Base-by-base conservation (phyloP, 1,140 invertebrate species). In the Penaeus japonicus region DNA sequence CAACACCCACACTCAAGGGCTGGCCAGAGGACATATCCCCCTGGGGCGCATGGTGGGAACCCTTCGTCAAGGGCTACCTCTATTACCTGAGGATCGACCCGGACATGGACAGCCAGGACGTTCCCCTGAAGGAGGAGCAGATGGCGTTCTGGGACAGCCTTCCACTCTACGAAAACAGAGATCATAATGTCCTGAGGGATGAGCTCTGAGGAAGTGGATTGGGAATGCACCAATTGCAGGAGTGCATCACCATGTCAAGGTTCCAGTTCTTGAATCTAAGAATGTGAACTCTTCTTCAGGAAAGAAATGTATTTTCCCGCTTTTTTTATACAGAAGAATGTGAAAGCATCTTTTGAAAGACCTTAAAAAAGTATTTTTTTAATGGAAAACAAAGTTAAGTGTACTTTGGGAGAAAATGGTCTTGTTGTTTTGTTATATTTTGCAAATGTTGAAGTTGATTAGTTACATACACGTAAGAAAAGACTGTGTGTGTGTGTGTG, bases 11-110 rank as follows among this genome's bases (percentile, higher is more conserved):
- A 10, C 30, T 90, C 35, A 39, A 85, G 0, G 88, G 87, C 2
- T 88, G 85, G 80, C 84, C 90, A 0, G 88, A 89, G 0, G 90
- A 90, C 59, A 1, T 90, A 0, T 90, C 90, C 3, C 90, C 90
- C 0, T 90, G 90, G 90, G 90, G 88, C 2, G 53, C 90, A 5
- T 90, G 90, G 90, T 90, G 90, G 90, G 90, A 90, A 32, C 90
- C 90, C 32, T 90, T 84, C 59, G 59, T 89, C 55, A 22, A 55
- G 18, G 59, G 87, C 27, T 73, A 78, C 18, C n/a, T 80, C n/a
- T 87, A 84, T 17, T 90, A 90, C 90, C 59, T 90, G 32, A 85
- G 81, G 70, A 90, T 90, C 39, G 87, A 90, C 81, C 90, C 90
- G 10, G 80, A 87, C 18, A 89, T 90, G 90, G 84, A 81, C 22